Evolutionary conservation across 2,888 invertebrate genomes (phyloP), one percentile per base, ranked within the genome.

Genomic region (Mactromeris polynyma): DNA sequence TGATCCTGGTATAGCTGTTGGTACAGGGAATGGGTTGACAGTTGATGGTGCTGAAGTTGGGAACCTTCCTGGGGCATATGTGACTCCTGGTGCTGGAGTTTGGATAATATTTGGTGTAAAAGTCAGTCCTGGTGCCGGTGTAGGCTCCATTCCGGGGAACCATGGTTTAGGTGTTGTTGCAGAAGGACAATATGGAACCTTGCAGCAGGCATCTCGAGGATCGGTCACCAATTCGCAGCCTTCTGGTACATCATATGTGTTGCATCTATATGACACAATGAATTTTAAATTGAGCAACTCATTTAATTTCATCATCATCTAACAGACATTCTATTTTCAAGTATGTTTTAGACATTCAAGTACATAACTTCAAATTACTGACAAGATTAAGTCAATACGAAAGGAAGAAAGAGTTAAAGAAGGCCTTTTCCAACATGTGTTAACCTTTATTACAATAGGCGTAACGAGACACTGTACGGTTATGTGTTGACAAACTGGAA

Each of bases 181-280:
- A 6, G 86, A 86, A 9, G 88, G 90, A 81, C 93, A 93, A 38
- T 88, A 87, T 40, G 93, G 93, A n/a, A 92, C 87, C 79, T 92
- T 90, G 69, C 93, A 93, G 83, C 93, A 93, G 2, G 93, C 73
- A 54, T 93, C 93, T 80, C 92, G 81, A 14, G 93, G 93, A 69
- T 93, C 93, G 17, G 93, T 93, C 21, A 91, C 92, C 84, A 93
- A 81, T 38, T 88, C 84, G 73, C 93, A 93, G 26, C 85, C 89
- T n/a, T 88, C 80, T 19, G 93, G 91, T 73, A 89, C 73, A 80
- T 92, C 90, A 85, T 92, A 93, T 40, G 90, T 92, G 51, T 86
- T 89, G 64, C 93, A 93, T 73, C 93, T 93, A 88, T 31, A 51
- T 64, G 11, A 64, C 11, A 64, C 9, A 64, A 7, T 9, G 26